Conservation (phyloP, 2,113 vertebrate genomes). For the Potamarius usumacintae region DNA sequence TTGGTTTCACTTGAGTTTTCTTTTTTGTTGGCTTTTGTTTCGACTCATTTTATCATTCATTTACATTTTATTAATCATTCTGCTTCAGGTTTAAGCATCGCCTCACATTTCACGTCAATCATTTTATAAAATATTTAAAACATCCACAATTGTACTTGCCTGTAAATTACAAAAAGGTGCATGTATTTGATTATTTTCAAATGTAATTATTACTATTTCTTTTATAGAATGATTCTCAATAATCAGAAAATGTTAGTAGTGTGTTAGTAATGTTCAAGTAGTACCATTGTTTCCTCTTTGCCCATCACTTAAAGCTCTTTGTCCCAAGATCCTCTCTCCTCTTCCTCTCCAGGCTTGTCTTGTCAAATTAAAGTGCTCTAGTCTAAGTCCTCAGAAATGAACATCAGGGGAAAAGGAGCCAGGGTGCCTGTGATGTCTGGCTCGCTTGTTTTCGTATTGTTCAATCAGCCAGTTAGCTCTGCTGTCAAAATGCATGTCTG, state of each 20-base stretch:
- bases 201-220: neutral
- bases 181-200: neutral
- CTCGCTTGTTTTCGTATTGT: slow-evolving; percentile 65
- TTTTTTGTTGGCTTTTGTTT: neutral
- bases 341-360: slow-evolving; percentile 41
- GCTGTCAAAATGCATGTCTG: slow-evolving; percentile 61
- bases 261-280: neutral
- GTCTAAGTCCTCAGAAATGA: slow-evolving; percentile 62
- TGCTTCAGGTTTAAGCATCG: neutral
- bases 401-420: slow-evolving; percentile 54
- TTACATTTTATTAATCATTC: neutral
- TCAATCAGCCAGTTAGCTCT: slow-evolving; percentile 65
- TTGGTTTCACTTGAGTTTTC: neutral
- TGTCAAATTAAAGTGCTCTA: slow-evolving; percentile 51
- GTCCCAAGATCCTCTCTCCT: slow-evolving; percentile 3
- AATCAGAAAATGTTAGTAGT: neutral
- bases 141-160: neutral
- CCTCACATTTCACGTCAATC: neutral
- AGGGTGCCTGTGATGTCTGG: slow-evolving; percentile 59
- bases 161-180: neutral
- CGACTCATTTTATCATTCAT: neutral
- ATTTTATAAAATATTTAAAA: neutral
- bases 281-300: neutral
- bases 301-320: neutral
- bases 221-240: neutral